These are phyloP conservation scores for Trematomus loennbergii DNA, from an alignment of 2,113 vertebrate species.

Conservation along the genomic window DNA sequence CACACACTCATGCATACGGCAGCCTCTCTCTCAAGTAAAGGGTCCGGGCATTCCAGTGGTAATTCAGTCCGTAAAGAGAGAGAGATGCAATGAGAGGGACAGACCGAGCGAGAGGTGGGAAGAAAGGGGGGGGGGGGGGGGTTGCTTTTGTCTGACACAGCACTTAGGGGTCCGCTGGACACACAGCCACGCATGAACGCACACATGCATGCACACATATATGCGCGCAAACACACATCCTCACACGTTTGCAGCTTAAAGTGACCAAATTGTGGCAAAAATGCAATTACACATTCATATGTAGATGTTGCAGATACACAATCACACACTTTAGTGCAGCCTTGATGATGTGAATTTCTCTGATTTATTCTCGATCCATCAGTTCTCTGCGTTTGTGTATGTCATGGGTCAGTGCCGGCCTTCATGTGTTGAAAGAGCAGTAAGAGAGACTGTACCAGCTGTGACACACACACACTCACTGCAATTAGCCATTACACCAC, in stretches of 20 bases:
- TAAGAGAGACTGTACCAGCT: conserved; percentile 76
- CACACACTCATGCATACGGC: conserved; percentile 58
- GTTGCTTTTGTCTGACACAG: conserved; percentile 83
- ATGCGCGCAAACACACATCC: background rate
- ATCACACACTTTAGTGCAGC: conserved; percentile 7
- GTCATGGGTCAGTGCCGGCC: conserved; percentile 70
- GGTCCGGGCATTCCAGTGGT: conserved; percentile 89
- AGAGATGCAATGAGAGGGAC: conserved; percentile 60
- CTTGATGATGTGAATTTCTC: conserved; percentile 71
- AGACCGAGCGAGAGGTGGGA: conserved; percentile 53
- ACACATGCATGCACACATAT: conserved; percentile 45
- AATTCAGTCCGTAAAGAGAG: conserved; percentile 92
- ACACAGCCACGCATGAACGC: conserved; percentile 63
- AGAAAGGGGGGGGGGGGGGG: conserved; percentile 63
- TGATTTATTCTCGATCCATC: conserved; percentile 75
- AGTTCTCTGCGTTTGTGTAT: conserved; percentile 37
- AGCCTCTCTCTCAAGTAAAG: conserved; percentile 87
- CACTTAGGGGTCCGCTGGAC: conserved; percentile 77
- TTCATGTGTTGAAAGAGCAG: conserved; percentile 79
- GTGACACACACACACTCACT: conserved; percentile 48
- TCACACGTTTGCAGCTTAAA: conserved; percentile 29
- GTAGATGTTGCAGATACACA: background rate
- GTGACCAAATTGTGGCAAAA: conserved; percentile 36
- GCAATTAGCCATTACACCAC: conserved; percentile 76
- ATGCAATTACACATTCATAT: conserved; percentile 15